Evolutionary conservation across 2,888 invertebrate species (phyloP).

Genomic region (Lasioglossum marginatum): DNA sequence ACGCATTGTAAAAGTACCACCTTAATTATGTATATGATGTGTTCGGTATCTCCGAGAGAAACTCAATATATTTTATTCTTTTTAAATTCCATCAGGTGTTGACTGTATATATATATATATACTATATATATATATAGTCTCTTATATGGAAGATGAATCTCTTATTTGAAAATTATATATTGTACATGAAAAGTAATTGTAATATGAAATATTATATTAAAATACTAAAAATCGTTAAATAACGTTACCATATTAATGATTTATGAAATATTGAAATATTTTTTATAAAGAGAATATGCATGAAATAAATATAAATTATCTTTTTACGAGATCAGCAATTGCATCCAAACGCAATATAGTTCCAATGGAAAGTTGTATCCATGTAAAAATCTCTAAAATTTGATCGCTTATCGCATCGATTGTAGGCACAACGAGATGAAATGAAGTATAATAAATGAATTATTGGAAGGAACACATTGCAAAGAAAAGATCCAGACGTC

Average conservation of each 20-base stretch:
- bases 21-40: not conserved
- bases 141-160: not conserved
- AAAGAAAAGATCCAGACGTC: not conserved
- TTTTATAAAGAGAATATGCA: not conserved
- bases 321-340: not conserved
- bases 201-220: not conserved
- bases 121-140: too few relatives aligned
- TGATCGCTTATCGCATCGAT: not conserved
- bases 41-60: not conserved
- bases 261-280: not conserved
- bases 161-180: not conserved
- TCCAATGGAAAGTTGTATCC: not conserved
- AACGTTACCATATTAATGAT: not conserved
- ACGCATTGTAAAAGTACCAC: slow-evolving; percentile 33
- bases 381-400: not conserved
- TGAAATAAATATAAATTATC: not conserved
- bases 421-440: not conserved
- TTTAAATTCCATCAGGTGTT: too few relatives aligned
- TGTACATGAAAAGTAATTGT: not conserved
- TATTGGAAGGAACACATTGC: not conserved
- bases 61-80: too few relatives aligned
- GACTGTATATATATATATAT: too few relatives aligned
- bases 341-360: not conserved
- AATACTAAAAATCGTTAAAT: not conserved
- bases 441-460: not conserved